Base-by-base conservation (phyloP, 1,140 invertebrate genomes). In the Aethina tumida region DNA sequence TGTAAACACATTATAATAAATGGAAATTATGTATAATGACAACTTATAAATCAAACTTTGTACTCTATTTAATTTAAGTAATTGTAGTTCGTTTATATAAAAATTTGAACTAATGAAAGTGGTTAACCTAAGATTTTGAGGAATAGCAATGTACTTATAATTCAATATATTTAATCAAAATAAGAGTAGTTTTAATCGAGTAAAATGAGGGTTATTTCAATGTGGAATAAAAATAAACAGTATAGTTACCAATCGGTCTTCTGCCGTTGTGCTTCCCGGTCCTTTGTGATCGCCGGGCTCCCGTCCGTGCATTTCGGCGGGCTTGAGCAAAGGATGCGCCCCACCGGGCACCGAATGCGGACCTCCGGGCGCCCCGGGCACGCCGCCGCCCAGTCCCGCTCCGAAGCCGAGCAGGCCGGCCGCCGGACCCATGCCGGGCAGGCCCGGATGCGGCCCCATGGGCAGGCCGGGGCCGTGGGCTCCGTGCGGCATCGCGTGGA, bases 401-500 rank as follows among this genome's bases (percentile, higher is more conserved):
- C 68, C 35, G 62, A 53, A 71, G 43, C 42, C 69, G 51, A 41
- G 53, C 55, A 39, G 39, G 19, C 55, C 50, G 7, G 58, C 55
- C 3, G 57, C 56, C 0, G 58, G 56, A 33, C 57, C 65, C 60
- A 32, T 69, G 50, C 41, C 69, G 45, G 78, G 69, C 16, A 78
- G 60, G 17, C 76, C 75, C 8, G 81, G 82, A 62, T 85, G 84
- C 16, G 82, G 81, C 9, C 69, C 69, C 52, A 77, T 63, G 41
- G 81, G 69, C 52, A 77, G 58, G 47, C 69, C 69, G 4, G 66
- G 66, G 20, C 67, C 79, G 58, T 88, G 85, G 6, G 81, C 78
- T 46, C 80, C 79, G 12, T 69, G 70, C 10, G 85, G 85, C 41
- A 92, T 56, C 6, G 88, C 86, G 55, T 93, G 88, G 79, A 93